Conservation (phyloP, 2,113 vertebrate species). For the Himantopus leucocephalus region DNA sequence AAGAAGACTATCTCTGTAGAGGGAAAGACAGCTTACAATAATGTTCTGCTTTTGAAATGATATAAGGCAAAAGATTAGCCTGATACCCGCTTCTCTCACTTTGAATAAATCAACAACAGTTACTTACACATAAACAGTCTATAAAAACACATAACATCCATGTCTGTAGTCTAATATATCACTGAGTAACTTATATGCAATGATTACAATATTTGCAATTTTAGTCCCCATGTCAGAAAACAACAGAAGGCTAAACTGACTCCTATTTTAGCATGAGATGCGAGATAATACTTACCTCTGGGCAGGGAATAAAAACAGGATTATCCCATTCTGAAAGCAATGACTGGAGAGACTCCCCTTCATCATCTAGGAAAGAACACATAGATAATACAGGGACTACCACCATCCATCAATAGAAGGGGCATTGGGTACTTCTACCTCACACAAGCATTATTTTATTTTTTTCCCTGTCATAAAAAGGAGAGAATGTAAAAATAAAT, state of each 20-base stretch:
- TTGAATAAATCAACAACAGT: not conserved
- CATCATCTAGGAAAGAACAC: conserved; percentile 49
- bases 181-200: not conserved
- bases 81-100: not conserved
- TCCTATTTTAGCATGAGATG: not conserved
- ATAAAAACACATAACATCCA: not conserved
- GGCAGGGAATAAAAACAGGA: conserved; percentile 88
- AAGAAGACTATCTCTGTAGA: not conserved
- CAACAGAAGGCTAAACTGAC: not conserved
- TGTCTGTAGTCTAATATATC: not conserved
- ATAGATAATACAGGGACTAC: not conserved
- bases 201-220: not conserved
- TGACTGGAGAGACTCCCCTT: conserved; percentile 74
- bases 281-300: conserved; percentile 74
- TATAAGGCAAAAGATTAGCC: not conserved
- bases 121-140: not conserved
- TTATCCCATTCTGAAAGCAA: conserved; percentile 91
- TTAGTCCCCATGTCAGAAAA: not conserved
- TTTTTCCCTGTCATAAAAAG: not conserved
- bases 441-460: not conserved
- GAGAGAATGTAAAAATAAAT: not conserved
- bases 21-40: not conserved
- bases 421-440: not conserved
- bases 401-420: not conserved
- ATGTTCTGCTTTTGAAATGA: not conserved